Percentiles rank a stretch among this genome's conserved stretches.
Evolutionary conservation across 1,140 invertebrate species (phyloP).

Genomic region (Glomeris maerens): DNA sequence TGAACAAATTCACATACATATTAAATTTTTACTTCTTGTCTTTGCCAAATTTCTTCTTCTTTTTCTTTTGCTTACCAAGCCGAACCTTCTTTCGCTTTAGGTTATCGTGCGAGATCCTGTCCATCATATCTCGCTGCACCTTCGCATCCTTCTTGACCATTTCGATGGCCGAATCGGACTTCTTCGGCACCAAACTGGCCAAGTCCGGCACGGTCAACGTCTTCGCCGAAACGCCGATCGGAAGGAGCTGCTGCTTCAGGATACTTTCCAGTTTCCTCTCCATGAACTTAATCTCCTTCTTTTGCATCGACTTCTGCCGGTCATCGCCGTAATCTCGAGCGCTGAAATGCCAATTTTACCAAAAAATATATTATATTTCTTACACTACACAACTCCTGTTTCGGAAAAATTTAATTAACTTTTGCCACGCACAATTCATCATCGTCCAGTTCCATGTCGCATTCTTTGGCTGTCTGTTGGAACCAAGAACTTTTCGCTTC

Average conservation of each 20-base stretch:
- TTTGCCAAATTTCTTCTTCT: too few relatives aligned
- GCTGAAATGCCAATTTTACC: background rate
- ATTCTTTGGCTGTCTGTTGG: constrained; percentile 61
- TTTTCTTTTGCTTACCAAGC: too few relatives aligned
- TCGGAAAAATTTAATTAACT: constrained; percentile 15
- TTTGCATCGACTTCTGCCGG: constrained; percentile 19
- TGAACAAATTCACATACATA: too few relatives aligned
- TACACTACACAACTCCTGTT: constrained; percentile 21
- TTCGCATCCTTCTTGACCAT: too few relatives aligned
- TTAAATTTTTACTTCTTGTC: too few relatives aligned
- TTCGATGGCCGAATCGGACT: too few relatives aligned
- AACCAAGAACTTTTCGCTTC: constrained; percentile 64
- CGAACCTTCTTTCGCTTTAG: too few relatives aligned
- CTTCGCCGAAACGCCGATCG: constrained; percentile 50
- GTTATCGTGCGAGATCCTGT: too few relatives aligned
- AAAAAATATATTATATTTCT: background rate
- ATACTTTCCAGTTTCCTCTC: constrained; percentile 40
- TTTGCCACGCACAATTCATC: constrained; percentile 44
- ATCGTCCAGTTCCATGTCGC: constrained; percentile 74
- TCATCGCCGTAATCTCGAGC: constrained; percentile 20
- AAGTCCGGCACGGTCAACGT: constrained; percentile 46
- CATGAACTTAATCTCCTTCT: constrained; percentile 34
- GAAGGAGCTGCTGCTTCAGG: constrained; percentile 46
- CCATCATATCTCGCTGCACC: too few relatives aligned
- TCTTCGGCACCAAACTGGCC: too few relatives aligned